These are phyloP conservation scores for Gila orcuttii DNA, from an alignment of 2,113 vertebrate genomes.

Conservation along the genomic window DNA sequence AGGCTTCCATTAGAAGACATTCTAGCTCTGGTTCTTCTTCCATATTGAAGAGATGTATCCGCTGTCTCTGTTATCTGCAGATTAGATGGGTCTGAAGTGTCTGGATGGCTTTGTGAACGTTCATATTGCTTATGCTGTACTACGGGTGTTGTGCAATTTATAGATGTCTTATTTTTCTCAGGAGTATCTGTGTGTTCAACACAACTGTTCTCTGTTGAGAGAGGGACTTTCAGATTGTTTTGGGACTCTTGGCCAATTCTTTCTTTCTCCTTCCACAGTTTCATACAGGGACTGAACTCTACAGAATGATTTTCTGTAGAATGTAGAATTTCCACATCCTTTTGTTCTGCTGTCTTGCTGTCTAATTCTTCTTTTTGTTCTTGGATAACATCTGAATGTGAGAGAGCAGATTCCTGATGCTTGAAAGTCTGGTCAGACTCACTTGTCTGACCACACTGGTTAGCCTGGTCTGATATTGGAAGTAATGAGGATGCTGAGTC, in stretches of 20 bases:
- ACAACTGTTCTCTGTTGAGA: neutral
- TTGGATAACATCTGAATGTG: conserved; percentile 3
- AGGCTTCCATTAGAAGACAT: conserved; percentile 31
- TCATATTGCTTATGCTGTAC: neutral
- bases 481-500: conserved; percentile 19
- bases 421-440: neutral
- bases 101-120: neutral
- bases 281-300: conserved; percentile 72
- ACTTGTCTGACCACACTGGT: neutral
- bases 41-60: neutral
- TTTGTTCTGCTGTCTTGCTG: neutral
- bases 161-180: neutral
- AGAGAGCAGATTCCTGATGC: neutral
- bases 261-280: conserved; percentile 78
- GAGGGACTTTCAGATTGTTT: neutral
- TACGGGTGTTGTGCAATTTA: neutral
- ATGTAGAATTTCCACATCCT: conserved; percentile 17
- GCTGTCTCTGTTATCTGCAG: neutral
- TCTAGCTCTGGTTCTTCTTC: conserved; percentile 14
- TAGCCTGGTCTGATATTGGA: neutral
- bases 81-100: neutral
- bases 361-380: conserved; percentile 22
- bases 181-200: neutral
- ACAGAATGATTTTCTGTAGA: neutral
- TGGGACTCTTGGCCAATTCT: conserved; percentile 20